Evolutionary conservation across 2,113 vertebrate species (phyloP).

Genomic region (Boulengeromyrus knoepffleri): DNA sequence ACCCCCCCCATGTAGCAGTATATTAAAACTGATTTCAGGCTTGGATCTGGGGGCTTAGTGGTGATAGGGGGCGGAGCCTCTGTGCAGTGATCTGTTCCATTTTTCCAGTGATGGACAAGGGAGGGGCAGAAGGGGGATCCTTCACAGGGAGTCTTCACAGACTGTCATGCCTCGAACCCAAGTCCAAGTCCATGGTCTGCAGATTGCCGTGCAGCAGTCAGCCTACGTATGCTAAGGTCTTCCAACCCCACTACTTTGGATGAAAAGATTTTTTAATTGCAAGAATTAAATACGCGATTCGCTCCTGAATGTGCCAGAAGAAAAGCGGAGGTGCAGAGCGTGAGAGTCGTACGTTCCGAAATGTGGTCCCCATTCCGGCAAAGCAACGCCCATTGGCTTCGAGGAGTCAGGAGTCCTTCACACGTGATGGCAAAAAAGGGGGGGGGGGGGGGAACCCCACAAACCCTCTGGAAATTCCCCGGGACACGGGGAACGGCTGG

Average conservation of each 20-base stretch:
- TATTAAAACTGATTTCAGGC: constrained; percentile 8
- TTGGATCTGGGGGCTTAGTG: constrained; percentile 8
- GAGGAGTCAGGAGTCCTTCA: background rate
- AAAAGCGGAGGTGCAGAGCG: too few relatives aligned
- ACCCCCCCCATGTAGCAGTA: constrained; percentile 4
- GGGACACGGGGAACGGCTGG: background rate
- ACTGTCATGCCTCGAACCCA: background rate
- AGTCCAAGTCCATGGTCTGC: background rate
- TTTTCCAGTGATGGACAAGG: background rate
- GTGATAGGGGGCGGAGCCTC: background rate
- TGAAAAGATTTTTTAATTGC: background rate
- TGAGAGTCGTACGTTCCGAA: background rate
- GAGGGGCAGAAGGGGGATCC: background rate
- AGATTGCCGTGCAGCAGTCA: background rate
- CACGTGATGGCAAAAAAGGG: background rate
- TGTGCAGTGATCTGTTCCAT: background rate
- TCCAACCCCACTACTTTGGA: background rate
- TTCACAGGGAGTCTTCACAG: background rate
- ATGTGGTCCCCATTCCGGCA: background rate
- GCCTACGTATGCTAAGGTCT: background rate
- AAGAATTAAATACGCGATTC: background rate
- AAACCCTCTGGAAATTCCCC: background rate
- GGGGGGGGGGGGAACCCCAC: background rate
- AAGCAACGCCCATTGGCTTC: background rate
- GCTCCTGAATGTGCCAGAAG: background rate